Conservation (phyloP, 2,888 invertebrate genomes). For the Prostheceraeus crozeri region DNA sequence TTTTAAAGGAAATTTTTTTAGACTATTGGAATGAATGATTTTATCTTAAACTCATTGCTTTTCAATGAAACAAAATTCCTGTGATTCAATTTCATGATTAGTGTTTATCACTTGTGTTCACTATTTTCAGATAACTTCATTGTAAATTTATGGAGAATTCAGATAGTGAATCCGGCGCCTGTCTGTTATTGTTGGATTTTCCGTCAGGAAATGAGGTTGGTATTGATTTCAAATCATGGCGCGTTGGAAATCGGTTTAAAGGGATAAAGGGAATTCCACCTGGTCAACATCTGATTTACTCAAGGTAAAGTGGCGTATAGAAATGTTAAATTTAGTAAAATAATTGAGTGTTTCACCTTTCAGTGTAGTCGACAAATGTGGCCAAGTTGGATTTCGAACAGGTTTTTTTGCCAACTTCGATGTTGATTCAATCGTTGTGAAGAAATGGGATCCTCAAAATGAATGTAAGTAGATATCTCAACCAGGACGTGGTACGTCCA, state of each 20-base stretch:
- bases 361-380: conserved; percentile 60
- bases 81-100: too few relatives aligned
- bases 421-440: conserved; percentile 73
- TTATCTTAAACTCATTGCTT: too few relatives aligned
- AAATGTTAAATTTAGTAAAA: too few relatives aligned
- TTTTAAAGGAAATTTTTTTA: too few relatives aligned
- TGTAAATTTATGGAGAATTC: too few relatives aligned
- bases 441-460: conserved; percentile 71
- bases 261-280: conserved; percentile 98
- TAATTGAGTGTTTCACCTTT: too few relatives aligned
- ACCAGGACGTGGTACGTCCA: too few relatives aligned
- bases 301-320: conserved; percentile 60
- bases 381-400: conserved; percentile 66
- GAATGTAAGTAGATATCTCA: conserved; percentile 69
- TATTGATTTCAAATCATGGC: conserved; percentile 84
- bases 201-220: conserved; percentile 80
- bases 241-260: conserved; percentile 77
- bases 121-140: too few relatives aligned
- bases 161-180: too few relatives aligned
- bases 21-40: too few relatives aligned
- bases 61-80: too few relatives aligned
- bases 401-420: conserved; percentile 80
- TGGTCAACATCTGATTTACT: conserved; percentile 88
- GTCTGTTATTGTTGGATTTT: conserved; percentile 27
- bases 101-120: too few relatives aligned